Conservation (phyloP, 2,113 vertebrate genomes). For the Coracopsis vasa region DNA sequence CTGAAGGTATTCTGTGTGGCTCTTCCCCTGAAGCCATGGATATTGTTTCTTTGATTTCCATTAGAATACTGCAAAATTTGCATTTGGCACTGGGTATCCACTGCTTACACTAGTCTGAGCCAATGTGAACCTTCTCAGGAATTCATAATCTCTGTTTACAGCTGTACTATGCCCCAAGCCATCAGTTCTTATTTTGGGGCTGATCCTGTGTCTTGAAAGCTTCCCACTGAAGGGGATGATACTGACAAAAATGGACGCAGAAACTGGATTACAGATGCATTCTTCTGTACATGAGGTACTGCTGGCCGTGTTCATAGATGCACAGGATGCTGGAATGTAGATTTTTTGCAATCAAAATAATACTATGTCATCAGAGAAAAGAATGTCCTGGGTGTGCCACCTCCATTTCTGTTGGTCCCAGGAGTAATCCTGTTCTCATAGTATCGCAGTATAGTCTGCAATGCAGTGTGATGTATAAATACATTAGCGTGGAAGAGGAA, state of each 20-base stretch:
- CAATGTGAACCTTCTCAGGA: background rate
- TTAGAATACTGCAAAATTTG: slow-evolving; percentile 8
- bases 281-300: background rate
- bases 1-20: slow-evolving; percentile 1
- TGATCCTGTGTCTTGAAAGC: background rate
- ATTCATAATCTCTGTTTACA: background rate
- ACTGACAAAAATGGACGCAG: background rate
- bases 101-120: background rate
- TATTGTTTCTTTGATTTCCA: slow-evolving; percentile 46
- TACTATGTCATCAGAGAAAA: background rate
- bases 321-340: background rate
- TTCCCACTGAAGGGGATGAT: background rate
- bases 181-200: background rate
- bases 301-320: background rate
- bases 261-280: background rate
- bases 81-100: background rate
- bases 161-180: background rate
- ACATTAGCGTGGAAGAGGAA: background rate
- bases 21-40: background rate
- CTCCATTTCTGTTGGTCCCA: background rate
- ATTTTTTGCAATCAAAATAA: background rate
- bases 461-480: background rate
- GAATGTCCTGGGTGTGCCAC: background rate
- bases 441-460: background rate
- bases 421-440: background rate